Conservation (phyloP, 2,797 vertebrate genomes). For the Sebastes jordani region DNA sequence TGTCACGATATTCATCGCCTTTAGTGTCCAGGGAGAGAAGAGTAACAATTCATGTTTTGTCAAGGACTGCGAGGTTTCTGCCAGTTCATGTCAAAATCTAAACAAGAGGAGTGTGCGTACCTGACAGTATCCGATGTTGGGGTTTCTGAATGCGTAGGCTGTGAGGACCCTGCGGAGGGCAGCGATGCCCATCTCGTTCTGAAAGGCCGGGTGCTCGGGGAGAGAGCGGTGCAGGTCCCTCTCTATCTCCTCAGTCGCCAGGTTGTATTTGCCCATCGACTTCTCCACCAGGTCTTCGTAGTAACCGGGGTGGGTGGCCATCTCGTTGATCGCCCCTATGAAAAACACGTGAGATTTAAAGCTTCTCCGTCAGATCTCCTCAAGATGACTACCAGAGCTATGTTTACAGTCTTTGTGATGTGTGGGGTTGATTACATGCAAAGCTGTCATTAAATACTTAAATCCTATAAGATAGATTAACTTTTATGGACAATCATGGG, state of each 20-base stretch:
- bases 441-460: neutral
- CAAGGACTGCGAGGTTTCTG: neutral
- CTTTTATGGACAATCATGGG: neutral
- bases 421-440: neutral
- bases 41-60: neutral
- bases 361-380: neutral
- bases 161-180: conserved; percentile 95
- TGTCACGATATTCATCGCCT: conserved; percentile 99
- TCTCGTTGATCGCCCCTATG: conserved; percentile 94
- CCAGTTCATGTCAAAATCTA: neutral
- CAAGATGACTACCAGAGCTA: neutral
- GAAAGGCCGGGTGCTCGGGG: conserved; percentile 97
- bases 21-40: neutral
- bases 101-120: conserved; percentile 65
- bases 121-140: conserved; percentile 99
- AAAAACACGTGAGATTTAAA: neutral
- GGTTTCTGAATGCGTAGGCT: conserved; percentile 97
- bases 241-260: conserved; percentile 98
- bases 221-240: conserved; percentile 97
- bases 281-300: conserved; percentile 97
- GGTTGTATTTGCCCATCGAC: conserved; percentile 97
- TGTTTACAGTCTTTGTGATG: neutral
- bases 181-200: conserved; percentile 98
- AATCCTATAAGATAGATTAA: neutral
- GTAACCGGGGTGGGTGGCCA: conserved; percentile 96